phyloP scores from a whole-genome alignment of 1,140 invertebrate genomes.

The Drosophila funebris region DNA sequence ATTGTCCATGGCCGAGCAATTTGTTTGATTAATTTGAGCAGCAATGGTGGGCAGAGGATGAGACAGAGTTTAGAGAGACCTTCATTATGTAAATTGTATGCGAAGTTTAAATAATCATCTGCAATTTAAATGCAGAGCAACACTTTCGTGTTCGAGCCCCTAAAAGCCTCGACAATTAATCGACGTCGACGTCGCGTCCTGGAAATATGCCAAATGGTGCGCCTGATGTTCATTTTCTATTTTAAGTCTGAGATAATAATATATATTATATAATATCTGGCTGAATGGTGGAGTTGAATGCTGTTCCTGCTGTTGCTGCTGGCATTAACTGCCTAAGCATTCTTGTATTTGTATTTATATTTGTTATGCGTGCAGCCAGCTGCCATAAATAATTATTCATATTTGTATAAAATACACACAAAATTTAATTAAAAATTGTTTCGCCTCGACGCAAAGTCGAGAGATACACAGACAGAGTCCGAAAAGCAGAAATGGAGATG shows the following conservation, averaged over 20 bases:
- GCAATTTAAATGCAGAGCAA: constrained; percentile 81
- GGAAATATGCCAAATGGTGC: constrained; percentile 77
- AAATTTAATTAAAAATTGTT: constrained; percentile 82
- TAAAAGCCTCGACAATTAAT: constrained; percentile 71
- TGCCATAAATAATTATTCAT: constrained; percentile 82
- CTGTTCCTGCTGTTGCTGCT: constrained; percentile 32
- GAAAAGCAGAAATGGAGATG: background rate
- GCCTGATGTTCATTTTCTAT: constrained; percentile 78
- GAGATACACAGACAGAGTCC: background rate
- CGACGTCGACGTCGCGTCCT: constrained; percentile 31
- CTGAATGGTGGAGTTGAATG: background rate
- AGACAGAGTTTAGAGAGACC: constrained; percentile 41
- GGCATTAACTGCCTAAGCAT: constrained; percentile 70
- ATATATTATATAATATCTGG: constrained; percentile 31
- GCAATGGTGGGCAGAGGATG: background rate
- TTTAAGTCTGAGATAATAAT: constrained; percentile 68
- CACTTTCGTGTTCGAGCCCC: constrained; percentile 51
- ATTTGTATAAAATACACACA: constrained; percentile 81
- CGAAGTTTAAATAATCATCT: constrained; percentile 82
- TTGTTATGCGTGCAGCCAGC: constrained; percentile 13
- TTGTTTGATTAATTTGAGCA: constrained; percentile 78
- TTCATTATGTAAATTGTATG: constrained; percentile 82
- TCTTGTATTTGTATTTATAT: constrained; percentile 32
- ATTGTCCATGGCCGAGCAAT: constrained; percentile 65
- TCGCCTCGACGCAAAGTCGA: constrained; percentile 21